Percentiles rank a stretch among this genome's conserved stretches.
Conservation (phyloP, 1,140 invertebrate species). For the Trissolcus basalis region DNA sequence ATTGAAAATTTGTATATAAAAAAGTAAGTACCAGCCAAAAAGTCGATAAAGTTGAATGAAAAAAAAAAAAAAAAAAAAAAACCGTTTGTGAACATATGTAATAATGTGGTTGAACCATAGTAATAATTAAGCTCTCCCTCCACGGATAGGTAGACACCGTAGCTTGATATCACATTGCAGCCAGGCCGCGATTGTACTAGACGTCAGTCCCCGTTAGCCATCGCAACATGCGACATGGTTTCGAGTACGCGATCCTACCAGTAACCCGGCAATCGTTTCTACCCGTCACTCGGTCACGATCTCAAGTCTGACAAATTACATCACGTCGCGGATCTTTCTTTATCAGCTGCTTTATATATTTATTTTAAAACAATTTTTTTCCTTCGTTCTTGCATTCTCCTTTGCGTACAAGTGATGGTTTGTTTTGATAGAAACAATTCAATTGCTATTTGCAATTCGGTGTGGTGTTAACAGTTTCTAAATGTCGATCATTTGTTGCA, state of each 20-base stretch:
- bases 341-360: too few relatives aligned
- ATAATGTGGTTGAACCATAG: slow-evolving; percentile 16
- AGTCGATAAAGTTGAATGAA: too few relatives aligned
- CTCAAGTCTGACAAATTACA: slow-evolving; percentile 24
- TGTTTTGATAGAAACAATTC: too few relatives aligned
- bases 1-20: too few relatives aligned
- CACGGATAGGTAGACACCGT: slow-evolving; percentile 32
- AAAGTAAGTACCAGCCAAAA: too few relatives aligned
- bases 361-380: too few relatives aligned
- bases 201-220: slow-evolving; percentile 36
- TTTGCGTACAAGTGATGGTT: slow-evolving; percentile 1
- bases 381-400: too few relatives aligned
- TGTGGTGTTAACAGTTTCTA: too few relatives aligned
- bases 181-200: slow-evolving; percentile 26
- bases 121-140: slow-evolving; percentile 45
- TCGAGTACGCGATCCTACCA: neutral
- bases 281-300: neutral
- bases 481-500: too few relatives aligned
- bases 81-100: too few relatives aligned
- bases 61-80: too few relatives aligned
- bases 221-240: slow-evolving; percentile 16
- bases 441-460: too few relatives aligned
- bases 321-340: slow-evolving; percentile 10
- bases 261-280: slow-evolving; percentile 1
- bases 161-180: slow-evolving; percentile 38